Conservation (phyloP, 2,113 vertebrate species). For the Plecotus auritus region DNA sequence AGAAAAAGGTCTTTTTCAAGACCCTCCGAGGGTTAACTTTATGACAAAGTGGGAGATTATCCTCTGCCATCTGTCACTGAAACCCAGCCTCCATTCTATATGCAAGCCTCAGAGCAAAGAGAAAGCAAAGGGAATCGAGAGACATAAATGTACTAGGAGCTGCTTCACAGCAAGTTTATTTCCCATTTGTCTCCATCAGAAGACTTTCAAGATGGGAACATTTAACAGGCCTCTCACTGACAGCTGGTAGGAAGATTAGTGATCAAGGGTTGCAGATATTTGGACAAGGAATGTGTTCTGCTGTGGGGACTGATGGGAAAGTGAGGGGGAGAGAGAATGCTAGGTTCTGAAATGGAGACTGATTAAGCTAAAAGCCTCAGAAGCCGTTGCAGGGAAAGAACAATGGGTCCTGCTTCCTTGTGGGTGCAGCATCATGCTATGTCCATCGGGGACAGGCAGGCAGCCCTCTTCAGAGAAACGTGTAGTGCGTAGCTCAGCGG, state of each 20-base stretch:
- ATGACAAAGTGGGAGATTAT: constrained; percentile 57
- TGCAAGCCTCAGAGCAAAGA: not conserved
- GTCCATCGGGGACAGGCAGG: not conserved
- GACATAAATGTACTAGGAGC: not conserved
- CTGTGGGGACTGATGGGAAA: not conserved
- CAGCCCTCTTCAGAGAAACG: not conserved
- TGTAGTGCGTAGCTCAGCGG: not conserved
- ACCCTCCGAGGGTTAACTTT: constrained; percentile 5
- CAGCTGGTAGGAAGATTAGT: constrained; percentile 9
- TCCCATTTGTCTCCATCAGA: constrained; percentile 35
- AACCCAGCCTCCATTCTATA: constrained; percentile 1
- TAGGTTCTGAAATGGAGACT: not conserved
- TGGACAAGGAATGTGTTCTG: not conserved
- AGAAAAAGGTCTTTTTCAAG: not conserved
- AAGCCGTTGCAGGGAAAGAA: not conserved
- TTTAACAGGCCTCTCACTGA: not conserved
- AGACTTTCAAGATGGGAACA: constrained; percentile 34
- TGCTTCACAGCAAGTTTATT: not conserved
- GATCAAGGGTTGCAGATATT: not conserved
- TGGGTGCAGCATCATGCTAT: not conserved
- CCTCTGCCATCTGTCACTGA: constrained; percentile 58
- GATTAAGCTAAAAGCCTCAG: not conserved
- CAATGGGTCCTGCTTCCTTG: not conserved
- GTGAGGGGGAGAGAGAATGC: not conserved
- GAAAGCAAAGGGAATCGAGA: not conserved